Percentiles rank a stretch among this genome's conserved stretches.
These are phyloP conservation scores for Oplegnathus fasciatus DNA, from an alignment of 2,113 vertebrate species.

Conservation along the genomic window DNA sequence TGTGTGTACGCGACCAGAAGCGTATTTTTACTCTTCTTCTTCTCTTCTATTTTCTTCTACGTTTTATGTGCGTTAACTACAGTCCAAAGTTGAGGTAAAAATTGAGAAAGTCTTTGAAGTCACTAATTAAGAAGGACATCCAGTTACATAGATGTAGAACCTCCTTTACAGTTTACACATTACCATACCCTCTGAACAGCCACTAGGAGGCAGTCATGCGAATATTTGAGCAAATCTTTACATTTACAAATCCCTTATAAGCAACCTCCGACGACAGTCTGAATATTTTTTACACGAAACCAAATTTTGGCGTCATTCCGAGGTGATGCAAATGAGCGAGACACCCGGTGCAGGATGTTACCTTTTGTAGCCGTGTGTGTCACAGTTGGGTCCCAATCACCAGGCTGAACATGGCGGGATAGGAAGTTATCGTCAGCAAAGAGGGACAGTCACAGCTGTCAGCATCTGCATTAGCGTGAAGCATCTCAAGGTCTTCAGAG, in stretches of 20 bases:
- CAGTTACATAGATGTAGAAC: not conserved
- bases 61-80: too few relatives aligned
- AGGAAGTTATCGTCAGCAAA: slow-evolving; percentile 33
- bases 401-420: not conserved
- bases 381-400: not conserved
- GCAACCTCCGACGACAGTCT: not conserved
- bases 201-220: not conserved
- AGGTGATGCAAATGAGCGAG: not conserved
- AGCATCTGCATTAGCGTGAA: slow-evolving; percentile 44
- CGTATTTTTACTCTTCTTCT: too few relatives aligned
- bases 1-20: too few relatives aligned
- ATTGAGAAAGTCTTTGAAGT: too few relatives aligned
- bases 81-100: not conserved
- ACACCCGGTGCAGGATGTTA: rapidly evolving
- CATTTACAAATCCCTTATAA: not conserved
- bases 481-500: slow-evolving; percentile 56
- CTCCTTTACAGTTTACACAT: too few relatives aligned
- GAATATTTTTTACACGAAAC: not conserved
- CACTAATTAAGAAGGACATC: not conserved
- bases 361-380: not conserved
- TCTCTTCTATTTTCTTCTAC: too few relatives aligned
- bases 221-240: not conserved
- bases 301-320: not conserved
- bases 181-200: not conserved
- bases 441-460: slow-evolving; percentile 45